Evolutionary conservation across 2,113 vertebrate genomes (phyloP), one percentile per base, ranked within the genome.

Genomic region (Upupa epops): DNA sequence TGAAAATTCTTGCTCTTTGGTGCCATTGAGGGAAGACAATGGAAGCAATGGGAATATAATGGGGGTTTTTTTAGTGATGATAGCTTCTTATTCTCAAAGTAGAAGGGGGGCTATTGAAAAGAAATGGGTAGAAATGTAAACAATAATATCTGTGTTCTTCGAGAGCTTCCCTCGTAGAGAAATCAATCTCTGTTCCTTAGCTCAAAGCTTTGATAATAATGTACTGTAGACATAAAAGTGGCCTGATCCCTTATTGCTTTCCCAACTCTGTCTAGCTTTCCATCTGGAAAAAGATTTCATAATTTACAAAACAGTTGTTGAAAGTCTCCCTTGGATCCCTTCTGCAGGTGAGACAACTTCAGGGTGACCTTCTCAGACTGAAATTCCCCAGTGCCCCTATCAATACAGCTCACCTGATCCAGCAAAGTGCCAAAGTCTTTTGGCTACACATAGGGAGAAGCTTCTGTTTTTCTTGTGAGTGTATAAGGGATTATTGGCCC

Each of bases 211-310:
- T 89, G 87, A 83, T 66, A 85, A 26, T 69, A 87, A 74, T 32
- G 46, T 37, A 75, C n/a, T 24, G 24, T 34, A 76, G 84, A 77
- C 76, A 49, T 79, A 55, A 37, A 73, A 85, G 78, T 66, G 17
- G 9, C 51, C 77, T 83, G 76, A 78, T 86, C 74, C 75, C 89
- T 54, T 92, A 72, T 34, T 90, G 36, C 71, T 92, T 94, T 93
- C 82, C 89, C 9, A 1, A 83, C 73, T 88, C 83, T 59, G 83
- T 88, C 80, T 94, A 86, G 83, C 58, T 93, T 86, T 92, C 73
- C 70, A 78, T 75, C 80, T 93, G 93, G 68, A 87, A 90, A 75
- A 84, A 77, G 79, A 90, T 77, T 96, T 94, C 78, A 71, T 91
- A 84, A 60, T 82, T 88, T 94, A 89, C 77, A 77, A 88, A 96